Evolutionary conservation across 2,113 vertebrate genomes (phyloP).

Genomic region (Mus pahari): DNA sequence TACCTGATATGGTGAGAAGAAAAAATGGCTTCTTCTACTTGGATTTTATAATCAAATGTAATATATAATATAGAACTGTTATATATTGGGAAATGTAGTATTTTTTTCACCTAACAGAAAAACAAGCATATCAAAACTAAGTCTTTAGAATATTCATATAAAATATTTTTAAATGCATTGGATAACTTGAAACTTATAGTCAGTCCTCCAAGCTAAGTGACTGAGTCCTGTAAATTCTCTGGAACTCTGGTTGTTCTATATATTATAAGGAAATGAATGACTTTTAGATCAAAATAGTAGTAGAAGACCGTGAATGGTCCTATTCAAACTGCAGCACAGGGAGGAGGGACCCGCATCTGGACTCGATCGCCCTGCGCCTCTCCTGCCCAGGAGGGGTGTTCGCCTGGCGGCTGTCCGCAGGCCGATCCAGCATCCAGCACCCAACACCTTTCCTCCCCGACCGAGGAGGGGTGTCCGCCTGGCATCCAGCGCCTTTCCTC

Average conservation of each 20-base stretch:
- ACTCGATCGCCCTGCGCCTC: too few relatives aligned
- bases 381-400: too few relatives aligned
- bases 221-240: neutral
- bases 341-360: too few relatives aligned
- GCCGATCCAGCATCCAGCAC: too few relatives aligned
- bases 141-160: neutral
- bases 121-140: slow-evolving; percentile 4
- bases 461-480: too few relatives aligned
- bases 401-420: too few relatives aligned
- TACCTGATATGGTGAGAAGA: neutral
- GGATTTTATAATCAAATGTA: neutral
- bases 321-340: neutral
- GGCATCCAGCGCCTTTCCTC: too few relatives aligned
- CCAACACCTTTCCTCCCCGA: too few relatives aligned
- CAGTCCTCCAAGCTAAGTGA: neutral
- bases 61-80: neutral
- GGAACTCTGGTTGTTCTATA: neutral
- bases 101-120: slow-evolving; percentile 25
- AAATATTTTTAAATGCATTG: neutral
- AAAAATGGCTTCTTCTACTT: neutral
- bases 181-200: neutral
- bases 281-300: neutral
- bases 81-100: neutral
- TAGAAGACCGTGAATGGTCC: slow-evolving; percentile 10
- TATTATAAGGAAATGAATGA: slow-evolving; percentile 1